Evolutionary conservation across 2,888 invertebrate species (phyloP).

Genomic region (Linnaemya vulpina): DNA sequence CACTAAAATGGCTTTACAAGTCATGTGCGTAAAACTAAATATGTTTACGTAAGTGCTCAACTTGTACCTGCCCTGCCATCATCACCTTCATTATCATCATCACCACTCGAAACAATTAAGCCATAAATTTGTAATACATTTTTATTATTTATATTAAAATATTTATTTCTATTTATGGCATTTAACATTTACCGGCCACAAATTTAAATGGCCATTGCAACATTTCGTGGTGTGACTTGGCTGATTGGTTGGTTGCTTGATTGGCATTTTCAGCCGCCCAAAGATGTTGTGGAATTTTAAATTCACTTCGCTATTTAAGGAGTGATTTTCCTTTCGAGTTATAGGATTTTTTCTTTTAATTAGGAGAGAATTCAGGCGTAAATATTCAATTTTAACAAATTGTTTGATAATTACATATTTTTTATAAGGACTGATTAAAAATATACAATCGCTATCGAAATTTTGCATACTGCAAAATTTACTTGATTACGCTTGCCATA

Average conservation of each 20-base stretch:
- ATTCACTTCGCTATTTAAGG: constrained; percentile 8
- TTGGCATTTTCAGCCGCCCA: not conserved
- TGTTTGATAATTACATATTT: no score
- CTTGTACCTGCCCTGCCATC: constrained; percentile 20
- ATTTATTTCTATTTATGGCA: constrained; percentile 51
- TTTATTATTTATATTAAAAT: constrained; percentile 49
- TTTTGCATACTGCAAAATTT: no score
- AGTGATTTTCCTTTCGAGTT: not conserved
- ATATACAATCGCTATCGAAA: no score
- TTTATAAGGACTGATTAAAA: no score
- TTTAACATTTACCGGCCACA: constrained; percentile 49
- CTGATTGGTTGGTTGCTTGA: constrained; percentile 13
- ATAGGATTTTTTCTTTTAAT: no score
- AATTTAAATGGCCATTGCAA: constrained; percentile 41
- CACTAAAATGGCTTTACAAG: not conserved
- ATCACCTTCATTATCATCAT: constrained; percentile 29
- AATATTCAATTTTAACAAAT: no score
- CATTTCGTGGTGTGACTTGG: constrained; percentile 33
- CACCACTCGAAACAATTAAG: constrained; percentile 36
- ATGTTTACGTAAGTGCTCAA: not conserved
- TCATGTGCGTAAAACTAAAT: constrained; percentile 26
- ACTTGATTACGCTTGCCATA: no score
- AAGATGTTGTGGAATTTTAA: constrained; percentile 20
- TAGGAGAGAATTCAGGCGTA: no score
- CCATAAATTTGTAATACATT: constrained; percentile 45